Evolutionary conservation across 2,797 vertebrate species (phyloP).

Genomic region (Vireo griseus): DNA sequence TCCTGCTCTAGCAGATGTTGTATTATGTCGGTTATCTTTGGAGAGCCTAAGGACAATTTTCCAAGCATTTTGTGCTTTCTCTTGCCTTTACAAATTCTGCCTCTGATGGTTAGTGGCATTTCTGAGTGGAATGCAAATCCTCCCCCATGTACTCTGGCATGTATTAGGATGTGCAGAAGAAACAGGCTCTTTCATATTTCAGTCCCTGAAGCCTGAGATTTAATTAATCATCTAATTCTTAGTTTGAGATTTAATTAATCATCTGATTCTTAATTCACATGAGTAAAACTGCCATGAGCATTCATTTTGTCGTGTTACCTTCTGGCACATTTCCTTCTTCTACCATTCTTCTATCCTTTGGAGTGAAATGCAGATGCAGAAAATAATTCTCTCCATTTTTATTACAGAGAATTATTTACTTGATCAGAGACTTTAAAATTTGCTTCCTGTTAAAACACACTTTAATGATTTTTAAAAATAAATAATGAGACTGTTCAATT

Average conservation of each 20-base stretch:
- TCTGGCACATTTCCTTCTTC: not conserved
- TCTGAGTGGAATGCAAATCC: not conserved
- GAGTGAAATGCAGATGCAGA: not conserved
- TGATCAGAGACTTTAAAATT: not conserved
- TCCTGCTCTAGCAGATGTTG: not conserved
- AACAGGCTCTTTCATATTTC: not conserved
- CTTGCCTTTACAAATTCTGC: not conserved
- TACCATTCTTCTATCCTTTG: not conserved
- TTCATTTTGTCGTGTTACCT: not conserved
- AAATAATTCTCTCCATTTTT: not conserved
- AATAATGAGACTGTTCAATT: not conserved
- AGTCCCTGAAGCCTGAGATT: not conserved
- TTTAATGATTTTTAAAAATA: not conserved
- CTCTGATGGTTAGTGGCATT: not conserved
- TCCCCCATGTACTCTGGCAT: not conserved
- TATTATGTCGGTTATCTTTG: not conserved
- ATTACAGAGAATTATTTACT: constrained; percentile 17
- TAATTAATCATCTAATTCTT: constrained; percentile 8
- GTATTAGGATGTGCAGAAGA: not conserved
- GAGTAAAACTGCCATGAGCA: not conserved
- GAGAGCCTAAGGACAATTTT: not conserved
- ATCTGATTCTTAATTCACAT: not conserved
- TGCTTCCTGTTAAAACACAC: not conserved
- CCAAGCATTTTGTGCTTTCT: not conserved
- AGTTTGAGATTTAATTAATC: not conserved